Base-by-base conservation (phyloP, 2,888 invertebrate genomes). In the Lasioglossum calceatum region DNA sequence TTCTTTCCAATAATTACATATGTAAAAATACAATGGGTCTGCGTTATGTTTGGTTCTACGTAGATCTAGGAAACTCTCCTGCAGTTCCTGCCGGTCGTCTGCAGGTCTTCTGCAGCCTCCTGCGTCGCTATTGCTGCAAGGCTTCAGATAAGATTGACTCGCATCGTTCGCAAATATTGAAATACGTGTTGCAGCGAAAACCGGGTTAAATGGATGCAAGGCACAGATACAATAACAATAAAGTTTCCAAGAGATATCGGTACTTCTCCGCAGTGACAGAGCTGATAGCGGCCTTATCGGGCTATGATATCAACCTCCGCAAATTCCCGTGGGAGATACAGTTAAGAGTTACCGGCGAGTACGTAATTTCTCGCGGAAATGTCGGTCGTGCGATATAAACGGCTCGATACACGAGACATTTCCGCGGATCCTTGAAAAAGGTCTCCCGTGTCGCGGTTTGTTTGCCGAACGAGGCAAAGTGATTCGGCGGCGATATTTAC, bases 401-500 rank as follows among this genome's bases (percentile, higher is more conserved):
- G 67, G 67, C 16, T 72, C 27, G 73, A 47, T 32, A 73, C 16
- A 10, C 27, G 44, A 73, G 70, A 70, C 70, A 70, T 70, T 70
- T 70, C 70, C 70, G 39, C 23, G 70, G 70, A 81, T 84, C 86
- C 88, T 88, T 84, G 85, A 71, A 89, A 79, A 87, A 85, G 79
- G 84, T 81, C 85, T 86, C 82, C 77, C 79, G 67, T 47, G 76
- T 64, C 79, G 81, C 77, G 81, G 71, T 87, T 81, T 90, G 86
- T 90, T 91, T 89, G 85, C 77, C 84, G 32, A 86, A 81, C 84
- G 81, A 76, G 80, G 82, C 85, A 89, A 90, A 90, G 81, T 81
- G 86, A 82, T 79, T 82, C 84, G 81, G 44, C 61, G 85, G 82
- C 89, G 89, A 89, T 91, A 91, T 92, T 91, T 89, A 82, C 88